Percentiles rank a stretch among this genome's conserved stretches.
Evolutionary conservation across 2,888 invertebrate species (phyloP).

Genomic region (Caenorhabditis imperialis): DNA sequence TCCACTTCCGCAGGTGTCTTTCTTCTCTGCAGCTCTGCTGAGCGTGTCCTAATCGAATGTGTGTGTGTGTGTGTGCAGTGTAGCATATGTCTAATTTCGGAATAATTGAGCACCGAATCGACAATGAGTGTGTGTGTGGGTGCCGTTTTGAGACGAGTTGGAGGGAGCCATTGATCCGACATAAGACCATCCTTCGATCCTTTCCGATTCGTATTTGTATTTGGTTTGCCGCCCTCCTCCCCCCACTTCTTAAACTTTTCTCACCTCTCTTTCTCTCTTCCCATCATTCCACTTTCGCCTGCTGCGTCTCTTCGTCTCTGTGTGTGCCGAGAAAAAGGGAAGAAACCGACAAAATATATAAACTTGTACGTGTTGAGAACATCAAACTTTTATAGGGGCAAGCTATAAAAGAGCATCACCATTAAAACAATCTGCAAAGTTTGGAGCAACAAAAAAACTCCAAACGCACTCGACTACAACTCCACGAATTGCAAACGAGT

Average conservation of each 20-base stretch:
- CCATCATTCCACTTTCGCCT: background rate
- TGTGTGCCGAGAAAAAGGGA: slow-evolving; percentile 14
- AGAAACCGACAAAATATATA: no score
- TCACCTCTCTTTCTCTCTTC: slow-evolving; percentile 23
- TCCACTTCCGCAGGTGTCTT: no score
- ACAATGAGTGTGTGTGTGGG: slow-evolving; percentile 27
- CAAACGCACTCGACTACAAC: no score
- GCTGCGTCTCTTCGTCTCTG: slow-evolving; percentile 3
- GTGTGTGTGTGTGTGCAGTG: no score
- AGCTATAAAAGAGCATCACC: no score
- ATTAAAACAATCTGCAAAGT: no score
- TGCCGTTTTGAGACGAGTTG: background rate
- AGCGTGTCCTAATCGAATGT: slow-evolving; percentile 38
- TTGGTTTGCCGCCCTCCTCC: slow-evolving; percentile 11
- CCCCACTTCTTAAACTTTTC: slow-evolving; percentile 29
- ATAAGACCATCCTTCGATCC: slow-evolving; percentile 31
- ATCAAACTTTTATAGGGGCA: no score
- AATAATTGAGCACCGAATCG: slow-evolving; percentile 39
- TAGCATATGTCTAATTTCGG: slow-evolving; percentile 44
- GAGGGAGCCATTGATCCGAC: slow-evolving; percentile 10
- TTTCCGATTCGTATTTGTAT: slow-evolving; percentile 3
- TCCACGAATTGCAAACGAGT: no score
- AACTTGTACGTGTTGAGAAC: no score
- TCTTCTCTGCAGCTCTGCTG: no score
- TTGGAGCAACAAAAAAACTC: no score